phyloP scores from a whole-genome alignment of 2,113 vertebrate species.

The Nannobrachium achirus region DNA sequence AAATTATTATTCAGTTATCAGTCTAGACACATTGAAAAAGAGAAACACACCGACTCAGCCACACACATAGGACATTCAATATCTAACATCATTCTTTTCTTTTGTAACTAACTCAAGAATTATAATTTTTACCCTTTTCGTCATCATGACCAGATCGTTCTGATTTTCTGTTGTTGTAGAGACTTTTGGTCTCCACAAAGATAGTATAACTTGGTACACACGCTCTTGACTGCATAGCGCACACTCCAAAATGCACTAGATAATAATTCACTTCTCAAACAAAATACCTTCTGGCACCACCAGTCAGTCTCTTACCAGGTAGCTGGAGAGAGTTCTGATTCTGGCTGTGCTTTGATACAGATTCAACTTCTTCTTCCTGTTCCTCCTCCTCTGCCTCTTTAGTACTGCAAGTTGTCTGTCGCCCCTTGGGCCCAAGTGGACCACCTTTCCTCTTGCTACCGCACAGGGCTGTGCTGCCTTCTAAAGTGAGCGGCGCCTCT shows the following conservation, averaged over 20 bases:
- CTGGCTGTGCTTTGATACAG: slow-evolving; percentile 54
- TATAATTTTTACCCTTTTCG: no score
- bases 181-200: background rate
- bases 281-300: slow-evolving; percentile 9
- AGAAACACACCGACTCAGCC: background rate
- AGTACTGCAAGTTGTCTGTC: slow-evolving; percentile 40
- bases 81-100: no score
- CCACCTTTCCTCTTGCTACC: slow-evolving; percentile 67
- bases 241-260: background rate
- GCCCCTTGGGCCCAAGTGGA: slow-evolving; percentile 57
- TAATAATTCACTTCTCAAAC: background rate
- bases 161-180: no score
- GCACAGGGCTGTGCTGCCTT: slow-evolving; percentile 56
- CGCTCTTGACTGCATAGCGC: background rate
- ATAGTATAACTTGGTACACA: background rate
- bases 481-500: slow-evolving; percentile 74
- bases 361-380: background rate
- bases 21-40: background rate
- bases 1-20: background rate
- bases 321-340: slow-evolving; percentile 52
- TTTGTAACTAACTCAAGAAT: no score
- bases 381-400: background rate
- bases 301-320: slow-evolving; percentile 61
- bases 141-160: no score
- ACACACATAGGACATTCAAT: background rate